phyloP scores from a whole-genome alignment of 2,113 vertebrate species.

The Etia nguti region DNA sequence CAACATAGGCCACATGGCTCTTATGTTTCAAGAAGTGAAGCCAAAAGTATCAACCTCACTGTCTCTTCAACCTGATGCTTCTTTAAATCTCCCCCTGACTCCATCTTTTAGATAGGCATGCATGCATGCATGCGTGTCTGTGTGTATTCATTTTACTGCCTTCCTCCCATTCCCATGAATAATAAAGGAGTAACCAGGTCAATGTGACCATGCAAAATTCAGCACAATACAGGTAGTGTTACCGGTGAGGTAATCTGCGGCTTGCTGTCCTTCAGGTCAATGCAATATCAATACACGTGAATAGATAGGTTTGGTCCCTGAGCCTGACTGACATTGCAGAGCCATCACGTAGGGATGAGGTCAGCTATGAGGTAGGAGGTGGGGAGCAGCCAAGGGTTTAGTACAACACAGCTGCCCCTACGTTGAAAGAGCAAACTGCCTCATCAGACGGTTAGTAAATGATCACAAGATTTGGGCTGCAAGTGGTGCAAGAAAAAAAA shows the following conservation, averaged over 20 bases:
- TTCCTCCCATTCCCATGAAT: conserved; percentile 62
- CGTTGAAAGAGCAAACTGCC: not conserved
- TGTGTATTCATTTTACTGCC: conserved; percentile 38
- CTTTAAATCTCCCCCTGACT: conserved; percentile 6
- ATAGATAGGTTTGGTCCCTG: not conserved
- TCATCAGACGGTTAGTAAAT: not conserved
- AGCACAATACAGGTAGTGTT: conserved; percentile 67
- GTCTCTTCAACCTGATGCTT: conserved; percentile 11
- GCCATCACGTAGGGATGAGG: conserved; percentile 18
- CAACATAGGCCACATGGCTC: conserved; percentile 16
- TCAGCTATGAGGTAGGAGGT: conserved; percentile 11
- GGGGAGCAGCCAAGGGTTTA: not conserved
- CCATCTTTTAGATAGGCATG: not conserved
- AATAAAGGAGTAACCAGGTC: conserved; percentile 67
- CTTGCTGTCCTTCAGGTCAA: conserved; percentile 42
- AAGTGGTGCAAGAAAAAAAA: not conserved
- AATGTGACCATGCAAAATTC: conserved; percentile 74
- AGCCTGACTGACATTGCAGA: not conserved
- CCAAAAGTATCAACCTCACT: not conserved
- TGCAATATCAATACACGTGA: conserved; percentile 39
- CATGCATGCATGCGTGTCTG: not conserved
- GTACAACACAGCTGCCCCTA: conserved; percentile 12
- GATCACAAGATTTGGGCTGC: not conserved
- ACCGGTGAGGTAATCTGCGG: conserved; percentile 55
- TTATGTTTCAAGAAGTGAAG: conserved; percentile 26